Conservation (phyloP, 2,888 invertebrate species). For the Carterocephalus palaemon region DNA sequence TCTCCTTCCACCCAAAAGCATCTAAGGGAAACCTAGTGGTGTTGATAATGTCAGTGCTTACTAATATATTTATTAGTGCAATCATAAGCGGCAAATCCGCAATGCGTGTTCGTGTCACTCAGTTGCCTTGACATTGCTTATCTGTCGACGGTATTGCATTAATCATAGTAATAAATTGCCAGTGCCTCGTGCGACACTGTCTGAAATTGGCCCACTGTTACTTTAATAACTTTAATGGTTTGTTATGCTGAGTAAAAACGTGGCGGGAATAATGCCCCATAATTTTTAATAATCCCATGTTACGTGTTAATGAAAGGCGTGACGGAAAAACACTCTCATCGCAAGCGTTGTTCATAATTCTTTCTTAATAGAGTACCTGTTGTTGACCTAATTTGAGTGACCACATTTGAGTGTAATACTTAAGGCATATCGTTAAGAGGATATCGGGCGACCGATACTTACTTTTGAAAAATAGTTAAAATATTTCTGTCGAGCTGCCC, state of each 20-base stretch:
- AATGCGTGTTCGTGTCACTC: neutral
- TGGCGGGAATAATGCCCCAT: slow-evolving; percentile 8
- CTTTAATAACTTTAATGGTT: slow-evolving; percentile 9
- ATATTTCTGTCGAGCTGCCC: no score
- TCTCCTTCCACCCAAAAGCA: no score
- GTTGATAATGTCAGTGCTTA: neutral
- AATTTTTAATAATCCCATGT: neutral
- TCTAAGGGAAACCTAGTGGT: neutral
- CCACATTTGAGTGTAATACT: no score
- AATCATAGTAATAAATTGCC: slow-evolving; percentile 4
- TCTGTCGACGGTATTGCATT: neutral
- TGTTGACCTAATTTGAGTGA: no score
- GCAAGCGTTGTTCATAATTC: no score
- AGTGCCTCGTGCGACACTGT: neutral
- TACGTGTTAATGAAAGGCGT: no score
- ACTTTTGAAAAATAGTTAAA: no score
- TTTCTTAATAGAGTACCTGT: no score
- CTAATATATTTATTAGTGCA: neutral
- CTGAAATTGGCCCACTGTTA: slow-evolving; percentile 1
- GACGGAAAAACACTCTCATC: no score
- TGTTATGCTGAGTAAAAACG: slow-evolving; percentile 5
- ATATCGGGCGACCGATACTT: no score
- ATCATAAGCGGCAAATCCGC: slow-evolving; percentile 1
- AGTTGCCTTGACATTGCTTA: neutral
- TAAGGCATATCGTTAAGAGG: no score